phyloP scores from a whole-genome alignment of 2,888 invertebrate species.

The Lepeophtheirus nordmannii region DNA sequence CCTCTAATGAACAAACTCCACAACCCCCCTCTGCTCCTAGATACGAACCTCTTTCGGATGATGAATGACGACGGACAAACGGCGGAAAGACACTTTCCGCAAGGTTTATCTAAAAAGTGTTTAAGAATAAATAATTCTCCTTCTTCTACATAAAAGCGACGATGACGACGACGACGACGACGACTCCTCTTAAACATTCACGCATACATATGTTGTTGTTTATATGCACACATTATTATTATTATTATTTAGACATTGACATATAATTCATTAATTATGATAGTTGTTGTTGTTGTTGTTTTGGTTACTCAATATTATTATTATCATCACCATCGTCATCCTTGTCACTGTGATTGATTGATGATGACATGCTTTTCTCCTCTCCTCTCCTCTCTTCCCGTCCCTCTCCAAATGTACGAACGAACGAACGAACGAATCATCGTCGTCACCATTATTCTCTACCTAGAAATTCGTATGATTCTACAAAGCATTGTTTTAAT shows the following conservation, averaged over 20 bases:
- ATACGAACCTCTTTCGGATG: slow-evolving; percentile 24
- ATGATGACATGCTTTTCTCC: neutral
- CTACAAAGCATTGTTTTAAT: no score
- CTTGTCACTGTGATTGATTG: neutral
- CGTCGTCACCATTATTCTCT: no score
- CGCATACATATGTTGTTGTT: no score
- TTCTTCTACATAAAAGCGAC: slow-evolving; percentile 9
- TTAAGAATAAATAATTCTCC: neutral
- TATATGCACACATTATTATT: no score
- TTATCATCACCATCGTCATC: neutral
- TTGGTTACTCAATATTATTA: neutral
- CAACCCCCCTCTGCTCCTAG: neutral
- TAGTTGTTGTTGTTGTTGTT: no score
- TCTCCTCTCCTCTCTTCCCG: neutral
- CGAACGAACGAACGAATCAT: no score
- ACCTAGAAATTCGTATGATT: no score
- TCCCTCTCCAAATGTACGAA: no score
- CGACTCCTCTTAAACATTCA: no score
- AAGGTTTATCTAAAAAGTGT: neutral
- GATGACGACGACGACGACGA: no score
- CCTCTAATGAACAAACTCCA: neutral
- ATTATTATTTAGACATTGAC: no score
- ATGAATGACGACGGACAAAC: slow-evolving; percentile 18
- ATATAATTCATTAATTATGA: no score
- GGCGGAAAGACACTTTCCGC: neutral